Evolutionary conservation across 1,140 invertebrate genomes (phyloP).

Genomic region (Orchestia grillus): DNA sequence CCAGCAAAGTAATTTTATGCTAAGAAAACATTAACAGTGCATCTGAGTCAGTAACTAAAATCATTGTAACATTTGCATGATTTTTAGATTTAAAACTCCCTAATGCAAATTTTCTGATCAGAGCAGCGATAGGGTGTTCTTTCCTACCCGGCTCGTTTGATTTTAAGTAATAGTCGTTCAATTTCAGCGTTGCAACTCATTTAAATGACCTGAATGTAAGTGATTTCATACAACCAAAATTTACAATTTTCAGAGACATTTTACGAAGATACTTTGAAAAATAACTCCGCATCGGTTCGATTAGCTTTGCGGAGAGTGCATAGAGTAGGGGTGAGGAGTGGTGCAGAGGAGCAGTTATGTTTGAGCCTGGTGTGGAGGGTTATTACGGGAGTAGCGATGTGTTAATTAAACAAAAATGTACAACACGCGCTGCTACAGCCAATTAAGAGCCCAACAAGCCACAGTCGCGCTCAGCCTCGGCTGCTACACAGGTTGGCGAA

Average conservation of each 20-base stretch:
- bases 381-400: neutral
- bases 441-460: neutral
- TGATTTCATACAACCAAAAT: neutral
- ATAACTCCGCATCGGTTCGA: neutral
- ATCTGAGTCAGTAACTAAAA: too few relatives aligned
- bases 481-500: too few relatives aligned
- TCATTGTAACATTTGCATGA: too few relatives aligned
- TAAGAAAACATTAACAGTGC: too few relatives aligned
- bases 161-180: neutral
- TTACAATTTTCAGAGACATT: neutral
- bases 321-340: neutral
- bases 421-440: conserved; percentile 8
- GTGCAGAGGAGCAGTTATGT: neutral
- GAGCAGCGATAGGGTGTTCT: too few relatives aligned
- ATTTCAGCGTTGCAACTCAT: neutral
- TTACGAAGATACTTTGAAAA: neutral
- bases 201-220: neutral
- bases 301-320: neutral
- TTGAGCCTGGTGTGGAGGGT: neutral
- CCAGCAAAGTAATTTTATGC: too few relatives aligned
- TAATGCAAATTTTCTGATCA: too few relatives aligned
- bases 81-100: too few relatives aligned
- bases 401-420: neutral
- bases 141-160: neutral
- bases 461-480: conserved; percentile 32